phyloP scores from a whole-genome alignment of 2,797 vertebrate species.

The Neostethus bicornis region DNA sequence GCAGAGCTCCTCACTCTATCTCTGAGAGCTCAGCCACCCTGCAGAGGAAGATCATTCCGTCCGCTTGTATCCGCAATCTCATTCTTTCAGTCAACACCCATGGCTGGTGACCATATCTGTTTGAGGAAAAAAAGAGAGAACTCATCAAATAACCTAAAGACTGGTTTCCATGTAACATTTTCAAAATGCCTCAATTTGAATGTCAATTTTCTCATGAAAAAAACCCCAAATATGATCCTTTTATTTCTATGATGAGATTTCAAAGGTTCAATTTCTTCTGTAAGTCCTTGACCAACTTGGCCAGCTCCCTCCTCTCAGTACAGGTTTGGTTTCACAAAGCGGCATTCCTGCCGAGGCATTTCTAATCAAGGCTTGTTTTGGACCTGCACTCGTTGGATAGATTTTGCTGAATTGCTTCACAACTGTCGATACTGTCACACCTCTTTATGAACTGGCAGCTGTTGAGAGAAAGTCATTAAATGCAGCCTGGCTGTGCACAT shows the following conservation, averaged over 20 bases:
- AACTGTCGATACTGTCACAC: constrained; percentile 55
- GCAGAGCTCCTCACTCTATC: too few relatives aligned
- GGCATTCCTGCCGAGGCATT: constrained; percentile 51
- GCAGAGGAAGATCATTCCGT: too few relatives aligned
- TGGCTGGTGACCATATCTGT: too few relatives aligned
- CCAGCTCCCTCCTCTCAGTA: constrained; percentile 50
- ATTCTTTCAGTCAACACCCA: too few relatives aligned
- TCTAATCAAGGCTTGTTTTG: constrained; percentile 67
- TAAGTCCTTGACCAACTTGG: constrained; percentile 36
- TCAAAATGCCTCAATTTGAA: too few relatives aligned
- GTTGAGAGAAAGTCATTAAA: constrained; percentile 47
- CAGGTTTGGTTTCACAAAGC: constrained; percentile 45
- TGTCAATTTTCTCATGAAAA: too few relatives aligned
- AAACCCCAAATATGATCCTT: neutral
- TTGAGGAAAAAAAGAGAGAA: too few relatives aligned
- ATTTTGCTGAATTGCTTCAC: constrained; percentile 46
- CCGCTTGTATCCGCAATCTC: too few relatives aligned
- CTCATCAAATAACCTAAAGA: too few relatives aligned
- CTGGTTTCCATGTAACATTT: too few relatives aligned
- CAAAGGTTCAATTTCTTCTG: constrained; percentile 27
- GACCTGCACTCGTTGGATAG: constrained; percentile 49
- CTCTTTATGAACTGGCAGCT: constrained; percentile 46
- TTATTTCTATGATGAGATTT: neutral
- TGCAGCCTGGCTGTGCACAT: constrained; percentile 21
- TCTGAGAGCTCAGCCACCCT: too few relatives aligned